Conservation (phyloP, 1,140 invertebrate genomes). For the Grapholita molesta region DNA sequence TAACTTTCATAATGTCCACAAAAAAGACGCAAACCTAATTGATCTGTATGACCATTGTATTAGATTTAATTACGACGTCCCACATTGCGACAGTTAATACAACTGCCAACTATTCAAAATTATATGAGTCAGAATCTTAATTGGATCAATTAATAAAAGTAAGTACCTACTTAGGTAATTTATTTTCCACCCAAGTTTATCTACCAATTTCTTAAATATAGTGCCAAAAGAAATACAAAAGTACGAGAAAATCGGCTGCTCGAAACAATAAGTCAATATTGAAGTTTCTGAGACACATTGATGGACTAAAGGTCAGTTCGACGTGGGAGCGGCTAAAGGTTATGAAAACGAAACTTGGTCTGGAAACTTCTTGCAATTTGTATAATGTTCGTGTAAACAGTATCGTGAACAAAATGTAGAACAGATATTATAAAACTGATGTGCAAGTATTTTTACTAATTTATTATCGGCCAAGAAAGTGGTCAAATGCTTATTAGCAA, state of each 20-base stretch:
- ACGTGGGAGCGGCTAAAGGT: not conserved
- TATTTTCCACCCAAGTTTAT: not conserved
- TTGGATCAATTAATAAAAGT: not conserved
- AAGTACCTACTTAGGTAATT: not conserved
- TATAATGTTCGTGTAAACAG: not conserved
- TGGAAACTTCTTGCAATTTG: not conserved
- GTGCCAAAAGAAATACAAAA: not conserved
- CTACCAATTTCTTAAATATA: not conserved
- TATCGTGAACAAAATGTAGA: too few species aligned
- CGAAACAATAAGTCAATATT: slow-evolving; percentile 12
- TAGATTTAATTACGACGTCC: too few species aligned
- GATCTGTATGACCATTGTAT: too few species aligned
- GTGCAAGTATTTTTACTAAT: not conserved
- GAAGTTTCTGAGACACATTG: not conserved
- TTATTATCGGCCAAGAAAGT: too few species aligned
- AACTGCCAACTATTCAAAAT: not conserved
- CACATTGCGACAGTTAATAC: too few species aligned
- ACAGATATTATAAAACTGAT: not conserved
- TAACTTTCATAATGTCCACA: too few species aligned
- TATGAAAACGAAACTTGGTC: not conserved
- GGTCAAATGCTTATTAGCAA: too few species aligned
- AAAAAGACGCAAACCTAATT: too few species aligned
- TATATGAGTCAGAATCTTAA: too few species aligned
- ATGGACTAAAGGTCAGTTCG: not conserved
- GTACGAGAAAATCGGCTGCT: not conserved